These are phyloP conservation scores for Agonopterix subpropinquella DNA, from an alignment of 2,888 invertebrate species.

Conservation along the genomic window DNA sequence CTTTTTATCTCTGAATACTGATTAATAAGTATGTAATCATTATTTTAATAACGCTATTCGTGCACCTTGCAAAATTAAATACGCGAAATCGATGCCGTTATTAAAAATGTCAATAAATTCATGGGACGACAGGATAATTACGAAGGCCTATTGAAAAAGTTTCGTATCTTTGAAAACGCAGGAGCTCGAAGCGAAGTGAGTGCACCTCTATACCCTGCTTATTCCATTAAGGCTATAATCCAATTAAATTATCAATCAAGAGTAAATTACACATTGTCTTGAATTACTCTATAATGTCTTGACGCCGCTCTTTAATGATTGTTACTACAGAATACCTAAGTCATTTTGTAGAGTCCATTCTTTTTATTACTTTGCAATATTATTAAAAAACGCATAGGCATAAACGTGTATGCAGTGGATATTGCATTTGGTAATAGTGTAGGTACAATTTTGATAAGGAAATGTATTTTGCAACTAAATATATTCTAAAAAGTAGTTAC, in stretches of 20 bases:
- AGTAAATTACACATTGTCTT: slow-evolving; percentile 37
- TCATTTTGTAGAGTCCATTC: slow-evolving; percentile 1
- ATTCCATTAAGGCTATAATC: slow-evolving; percentile 52
- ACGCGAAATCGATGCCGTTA: slow-evolving; percentile 44
- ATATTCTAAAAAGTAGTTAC: too few relatives aligned
- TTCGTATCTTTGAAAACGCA: slow-evolving; percentile 31
- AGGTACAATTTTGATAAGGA: too few relatives aligned
- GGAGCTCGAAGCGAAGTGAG: slow-evolving; percentile 27
- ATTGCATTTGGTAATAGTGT: too few relatives aligned
- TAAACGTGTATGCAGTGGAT: too few relatives aligned
- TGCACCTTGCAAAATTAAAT: slow-evolving; percentile 30
- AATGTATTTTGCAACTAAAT: too few relatives aligned
- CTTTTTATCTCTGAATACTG: slow-evolving; percentile 7
- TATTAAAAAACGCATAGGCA: too few relatives aligned
- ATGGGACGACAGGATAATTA: slow-evolving; percentile 54
- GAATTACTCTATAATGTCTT: slow-evolving; percentile 36
- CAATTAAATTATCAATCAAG: slow-evolving; percentile 50
- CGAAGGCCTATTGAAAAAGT: slow-evolving; percentile 39
- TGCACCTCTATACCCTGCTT: slow-evolving; percentile 21
- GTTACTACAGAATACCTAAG: too few relatives aligned
- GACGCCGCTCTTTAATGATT: neutral
- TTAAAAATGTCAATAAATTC: slow-evolving; percentile 55
- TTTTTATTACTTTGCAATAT: too few relatives aligned
- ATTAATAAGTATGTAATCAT: slow-evolving; percentile 22
- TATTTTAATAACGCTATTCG: slow-evolving; percentile 21